Evolutionary conservation across 30 jellyfish, hydroid and myxozoan species (phyloP).

Genomic region (Rhopilema esculentum): DNA sequence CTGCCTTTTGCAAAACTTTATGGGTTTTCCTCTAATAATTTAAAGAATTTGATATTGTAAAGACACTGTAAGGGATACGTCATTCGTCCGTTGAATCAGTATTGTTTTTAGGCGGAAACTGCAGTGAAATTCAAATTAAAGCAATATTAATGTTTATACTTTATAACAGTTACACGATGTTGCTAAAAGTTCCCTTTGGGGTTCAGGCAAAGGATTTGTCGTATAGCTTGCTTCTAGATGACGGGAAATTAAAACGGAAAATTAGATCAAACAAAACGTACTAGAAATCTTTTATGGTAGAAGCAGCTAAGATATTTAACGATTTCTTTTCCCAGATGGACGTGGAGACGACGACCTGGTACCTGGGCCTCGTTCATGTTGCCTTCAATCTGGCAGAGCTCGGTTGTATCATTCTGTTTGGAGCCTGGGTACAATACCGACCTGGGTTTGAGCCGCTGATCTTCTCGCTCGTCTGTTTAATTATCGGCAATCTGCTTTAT

Average conservation of each 20-base stretch:
- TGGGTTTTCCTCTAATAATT: too few species aligned
- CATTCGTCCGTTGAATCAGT: too few species aligned
- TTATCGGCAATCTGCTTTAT: slow-evolving; percentile 67
- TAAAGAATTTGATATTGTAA: too few species aligned
- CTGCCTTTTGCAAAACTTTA: neutral
- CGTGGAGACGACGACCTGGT: slow-evolving; percentile 68
- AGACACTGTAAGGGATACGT: too few species aligned
- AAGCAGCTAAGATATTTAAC: neutral
- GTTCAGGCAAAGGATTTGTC: too few species aligned
- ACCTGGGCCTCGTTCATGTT: slow-evolving; percentile 78
- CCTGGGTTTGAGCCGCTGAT: slow-evolving; percentile 73
- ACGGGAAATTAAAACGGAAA: too few species aligned
- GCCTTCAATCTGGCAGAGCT: slow-evolving; percentile 78
- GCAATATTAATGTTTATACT: too few species aligned
- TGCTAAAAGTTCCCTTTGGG: too few species aligned
- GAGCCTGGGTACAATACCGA: slow-evolving; percentile 75
- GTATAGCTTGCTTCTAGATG: too few species aligned
- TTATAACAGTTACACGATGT: too few species aligned
- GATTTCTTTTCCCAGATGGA: slow-evolving; percentile 50
- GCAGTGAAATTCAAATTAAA: too few species aligned
- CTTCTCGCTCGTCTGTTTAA: slow-evolving; percentile 53
- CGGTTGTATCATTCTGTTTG: slow-evolving; percentile 50
- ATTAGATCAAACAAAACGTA: neutral
- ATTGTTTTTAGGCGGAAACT: too few species aligned
- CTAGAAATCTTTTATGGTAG: neutral